Base-by-base conservation (phyloP, 2,888 invertebrate species). In the Campaea margaritaria region DNA sequence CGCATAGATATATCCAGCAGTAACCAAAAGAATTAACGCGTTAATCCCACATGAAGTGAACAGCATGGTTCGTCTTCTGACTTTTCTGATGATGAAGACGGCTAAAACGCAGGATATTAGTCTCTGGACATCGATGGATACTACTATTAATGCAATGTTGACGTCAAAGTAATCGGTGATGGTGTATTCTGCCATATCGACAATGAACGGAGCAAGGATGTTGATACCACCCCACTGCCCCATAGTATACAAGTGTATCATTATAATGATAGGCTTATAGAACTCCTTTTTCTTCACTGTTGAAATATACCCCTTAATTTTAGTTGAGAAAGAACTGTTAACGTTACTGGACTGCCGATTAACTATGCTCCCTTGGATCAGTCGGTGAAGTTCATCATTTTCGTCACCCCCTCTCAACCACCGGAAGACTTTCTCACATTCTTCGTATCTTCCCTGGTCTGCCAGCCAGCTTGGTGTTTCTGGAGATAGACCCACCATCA, bases 391-490 rank as follows among this genome's bases (percentile, higher is more conserved):
- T 63, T 90, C 90, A 0, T 90, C 91, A 4, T 84, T 81, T 67
- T 86, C 85, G 0, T 85, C 84, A 11, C 84, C 79, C 0, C 94
- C 95, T 69, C 95, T 82, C 38, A 94, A 89, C 90, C 93, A 94
- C 51, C 84, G 81, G 13, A 95, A 94, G 0, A 93, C 88, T 15
- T 82, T 75, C 62, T 92, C 87, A 3, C 95, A 95, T 50, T 94
- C 92, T 0, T 89, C 87, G 1, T 87, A 81, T 15, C 84, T 87
- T 0, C 93, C 93, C 69, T 91, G 93, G 0, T 93, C 86, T 0
- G 94, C 89, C 11, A 96, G 74, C 95, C 95, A 96, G 55, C 92
- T 91, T 0, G 95, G 95, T 7, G 95, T 93, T 82, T 96, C 96
- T 0, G 94, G 94, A 0, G 78, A 76, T 41, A 77, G 83, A 12